A percentile compares a stretch with the other conserved stretches of the same genome.
phyloP scores from a whole-genome alignment of 1,140 invertebrate species.

The Sitophilus oryzae region DNA sequence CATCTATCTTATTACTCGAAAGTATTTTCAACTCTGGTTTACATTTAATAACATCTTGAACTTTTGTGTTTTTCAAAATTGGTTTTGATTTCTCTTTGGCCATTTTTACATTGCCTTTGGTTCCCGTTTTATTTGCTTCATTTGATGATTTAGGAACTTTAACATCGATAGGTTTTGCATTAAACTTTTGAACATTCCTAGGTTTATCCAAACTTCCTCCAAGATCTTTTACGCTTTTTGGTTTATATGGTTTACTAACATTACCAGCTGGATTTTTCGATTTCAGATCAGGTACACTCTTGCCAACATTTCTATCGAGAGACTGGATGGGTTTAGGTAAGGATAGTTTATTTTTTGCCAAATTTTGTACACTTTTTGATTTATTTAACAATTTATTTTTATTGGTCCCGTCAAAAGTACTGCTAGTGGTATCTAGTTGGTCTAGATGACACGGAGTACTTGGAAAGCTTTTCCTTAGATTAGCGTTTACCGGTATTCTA shows the following conservation, averaged over 20 bases:
- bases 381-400: constrained; percentile 15
- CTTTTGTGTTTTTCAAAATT: constrained; percentile 8
- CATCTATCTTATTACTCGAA: constrained; percentile 4
- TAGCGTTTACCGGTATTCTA: constrained; percentile 39
- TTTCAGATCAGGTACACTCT: constrained; percentile 21
- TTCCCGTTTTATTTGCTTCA: not conserved
- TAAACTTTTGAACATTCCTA: constrained; percentile 4
- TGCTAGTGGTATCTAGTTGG: constrained; percentile 33
- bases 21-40: too few relatives aligned
- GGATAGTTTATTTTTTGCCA: constrained; percentile 18
- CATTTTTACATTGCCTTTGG: constrained; percentile 4
- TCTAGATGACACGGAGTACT: constrained; percentile 42
- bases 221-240: not conserved
- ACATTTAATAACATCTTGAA: constrained; percentile 3
- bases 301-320: constrained; percentile 8
- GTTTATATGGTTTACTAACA: not conserved
- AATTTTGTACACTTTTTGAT: constrained; percentile 29
- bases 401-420: constrained; percentile 14
- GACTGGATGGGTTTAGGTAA: constrained; percentile 3
- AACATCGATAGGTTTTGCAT: constrained; percentile 3
- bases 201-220: constrained; percentile 2
- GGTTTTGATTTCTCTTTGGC: constrained; percentile 10
- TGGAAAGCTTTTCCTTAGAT: constrained; percentile 33
- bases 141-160: constrained; percentile 1
- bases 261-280: not conserved